phyloP scores from a whole-genome alignment of 2,113 vertebrate species.

The Otis tarda region DNA sequence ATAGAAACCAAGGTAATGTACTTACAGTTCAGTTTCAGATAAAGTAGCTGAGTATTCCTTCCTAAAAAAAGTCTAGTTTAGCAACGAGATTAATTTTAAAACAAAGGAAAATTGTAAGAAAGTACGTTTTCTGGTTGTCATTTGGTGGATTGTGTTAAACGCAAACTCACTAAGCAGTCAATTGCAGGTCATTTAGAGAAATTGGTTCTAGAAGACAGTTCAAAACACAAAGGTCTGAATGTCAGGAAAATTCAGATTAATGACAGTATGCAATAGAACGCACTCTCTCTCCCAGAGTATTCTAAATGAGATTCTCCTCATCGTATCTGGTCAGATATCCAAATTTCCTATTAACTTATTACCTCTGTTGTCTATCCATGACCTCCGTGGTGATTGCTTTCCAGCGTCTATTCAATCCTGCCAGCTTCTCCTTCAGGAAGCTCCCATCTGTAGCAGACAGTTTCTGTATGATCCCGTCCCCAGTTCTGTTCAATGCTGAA shows the following conservation, averaged over 20 bases:
- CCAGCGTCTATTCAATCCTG: slow-evolving; percentile 83
- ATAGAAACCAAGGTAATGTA: background rate
- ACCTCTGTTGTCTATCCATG: slow-evolving; percentile 85
- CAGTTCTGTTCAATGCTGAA: slow-evolving; percentile 77
- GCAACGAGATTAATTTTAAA: background rate
- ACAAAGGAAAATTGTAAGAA: background rate
- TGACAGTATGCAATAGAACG: background rate
- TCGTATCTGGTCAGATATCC: background rate
- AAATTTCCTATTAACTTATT: slow-evolving; percentile 22
- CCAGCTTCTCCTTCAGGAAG: slow-evolving; percentile 88
- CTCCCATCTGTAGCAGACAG: slow-evolving; percentile 82
- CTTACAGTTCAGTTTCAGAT: background rate
- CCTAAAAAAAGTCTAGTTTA: background rate
- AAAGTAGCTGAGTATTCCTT: background rate
- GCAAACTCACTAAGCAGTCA: background rate
- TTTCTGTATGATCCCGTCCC: slow-evolving; percentile 85
- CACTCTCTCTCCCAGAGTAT: background rate
- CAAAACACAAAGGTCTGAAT: background rate
- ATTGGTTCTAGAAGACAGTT: background rate
- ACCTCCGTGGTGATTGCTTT: slow-evolving; percentile 72
- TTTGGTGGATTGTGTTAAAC: background rate
- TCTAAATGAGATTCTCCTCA: background rate
- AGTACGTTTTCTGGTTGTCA: background rate
- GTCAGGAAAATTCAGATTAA: slow-evolving; percentile 1
- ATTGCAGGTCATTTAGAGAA: background rate